Conservation (phyloP, 2,888 invertebrate species). For the Clostera curtula region DNA sequence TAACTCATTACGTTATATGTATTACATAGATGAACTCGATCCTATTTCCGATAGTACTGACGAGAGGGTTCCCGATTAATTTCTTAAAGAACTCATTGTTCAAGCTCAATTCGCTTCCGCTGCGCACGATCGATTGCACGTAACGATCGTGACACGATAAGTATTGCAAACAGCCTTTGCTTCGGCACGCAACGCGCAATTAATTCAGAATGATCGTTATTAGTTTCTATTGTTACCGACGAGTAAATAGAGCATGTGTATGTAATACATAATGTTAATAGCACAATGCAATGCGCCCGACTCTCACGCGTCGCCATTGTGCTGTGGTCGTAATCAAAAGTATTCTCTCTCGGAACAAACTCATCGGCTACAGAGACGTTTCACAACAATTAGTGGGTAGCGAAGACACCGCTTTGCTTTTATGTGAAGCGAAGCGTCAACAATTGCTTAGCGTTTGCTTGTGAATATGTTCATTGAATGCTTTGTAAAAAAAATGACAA, state of each 20-base stretch:
- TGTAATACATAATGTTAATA: slow-evolving; percentile 60
- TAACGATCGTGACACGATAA: slow-evolving; percentile 47
- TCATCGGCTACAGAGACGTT: slow-evolving; percentile 43
- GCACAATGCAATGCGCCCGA: slow-evolving; percentile 50
- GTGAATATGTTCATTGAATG: no score
- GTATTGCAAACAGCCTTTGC: slow-evolving; percentile 42
- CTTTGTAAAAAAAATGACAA: no score
- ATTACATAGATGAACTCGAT: no score
- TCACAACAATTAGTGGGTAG: slow-evolving; percentile 43
- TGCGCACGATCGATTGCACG: slow-evolving; percentile 39
- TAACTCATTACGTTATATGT: no score
- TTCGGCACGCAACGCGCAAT: slow-evolving; percentile 51
- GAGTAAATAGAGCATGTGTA: slow-evolving; percentile 62
- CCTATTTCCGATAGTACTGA: no score
- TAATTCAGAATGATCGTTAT: slow-evolving; percentile 62
- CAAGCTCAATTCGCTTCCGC: slow-evolving; percentile 40
- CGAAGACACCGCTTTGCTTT: no score
- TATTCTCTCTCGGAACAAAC: slow-evolving; percentile 51
- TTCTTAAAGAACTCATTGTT: slow-evolving; percentile 26
- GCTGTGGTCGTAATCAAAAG: slow-evolving; percentile 57
- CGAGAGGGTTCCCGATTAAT: no score
- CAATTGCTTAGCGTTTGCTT: no score
- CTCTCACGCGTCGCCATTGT: slow-evolving; percentile 64
- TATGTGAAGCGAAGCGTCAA: no score
- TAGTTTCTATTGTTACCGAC: slow-evolving; percentile 64